A percentile compares a stretch with the other conserved stretches of the same genome.
Conservation (phyloP, 1,140 invertebrate species). For the Helicoverpa zea region DNA sequence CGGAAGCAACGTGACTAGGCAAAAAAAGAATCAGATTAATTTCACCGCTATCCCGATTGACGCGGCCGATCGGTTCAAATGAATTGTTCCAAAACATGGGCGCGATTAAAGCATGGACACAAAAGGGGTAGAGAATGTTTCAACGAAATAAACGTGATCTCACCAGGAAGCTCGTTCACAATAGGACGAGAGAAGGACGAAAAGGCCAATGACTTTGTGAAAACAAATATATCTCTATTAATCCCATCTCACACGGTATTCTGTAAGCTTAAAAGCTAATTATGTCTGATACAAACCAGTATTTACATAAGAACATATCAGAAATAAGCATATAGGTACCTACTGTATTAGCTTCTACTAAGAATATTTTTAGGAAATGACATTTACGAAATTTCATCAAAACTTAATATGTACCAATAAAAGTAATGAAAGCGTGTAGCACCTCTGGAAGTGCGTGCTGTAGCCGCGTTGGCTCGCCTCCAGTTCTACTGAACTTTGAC, state of each 20-base stretch:
- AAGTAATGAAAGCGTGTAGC: constrained; percentile 66
- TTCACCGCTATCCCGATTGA: constrained; percentile 61
- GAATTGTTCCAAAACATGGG: constrained; percentile 72
- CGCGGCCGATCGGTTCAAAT: constrained; percentile 64
- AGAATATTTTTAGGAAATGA: neutral
- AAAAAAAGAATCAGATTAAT: constrained; percentile 80
- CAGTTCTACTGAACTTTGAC: constrained; percentile 85
- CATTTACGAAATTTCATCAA: constrained; percentile 5
- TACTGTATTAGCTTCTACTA: neutral
- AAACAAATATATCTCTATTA: constrained; percentile 63
- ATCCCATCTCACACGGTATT: constrained; percentile 2
- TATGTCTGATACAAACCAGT: neutral
- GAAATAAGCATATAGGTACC: constrained; percentile 7
- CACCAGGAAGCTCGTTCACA: constrained; percentile 73
- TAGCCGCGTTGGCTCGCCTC: constrained; percentile 76
- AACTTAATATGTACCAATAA: constrained; percentile 57
- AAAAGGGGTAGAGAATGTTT: constrained; percentile 64
- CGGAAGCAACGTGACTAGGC: constrained; percentile 82
- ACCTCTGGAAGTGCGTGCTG: constrained; percentile 77
- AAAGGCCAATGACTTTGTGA: constrained; percentile 73
- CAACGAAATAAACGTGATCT: constrained; percentile 75
- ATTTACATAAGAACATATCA: constrained; percentile 1
- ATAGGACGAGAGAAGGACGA: constrained; percentile 73
- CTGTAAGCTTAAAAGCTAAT: constrained; percentile 1
- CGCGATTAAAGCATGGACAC: constrained; percentile 57